Base-by-base conservation (phyloP, 2,797 vertebrate species). In the Cirrhinus mrigala region DNA sequence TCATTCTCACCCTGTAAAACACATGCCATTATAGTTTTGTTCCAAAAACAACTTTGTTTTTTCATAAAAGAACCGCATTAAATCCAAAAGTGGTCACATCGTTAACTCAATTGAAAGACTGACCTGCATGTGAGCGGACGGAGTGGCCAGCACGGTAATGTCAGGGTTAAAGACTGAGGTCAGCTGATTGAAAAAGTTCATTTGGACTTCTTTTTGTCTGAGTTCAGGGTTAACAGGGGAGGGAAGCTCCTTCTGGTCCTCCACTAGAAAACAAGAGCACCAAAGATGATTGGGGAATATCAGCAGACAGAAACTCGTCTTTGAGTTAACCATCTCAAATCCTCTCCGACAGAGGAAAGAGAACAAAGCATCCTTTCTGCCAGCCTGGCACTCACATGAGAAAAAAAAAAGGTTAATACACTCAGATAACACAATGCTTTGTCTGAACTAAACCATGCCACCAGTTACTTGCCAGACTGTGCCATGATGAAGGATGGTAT, bases 141-240 rank as follows among this genome's bases (percentile, higher is more conserved):
- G 29, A 22, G 96, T 95, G 1, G 95, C 92, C 22, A 97, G 94
- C 7, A 96, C 89, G 0, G 96, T 95, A 79, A 97, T 94, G 92
- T 98, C 96, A 29, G 98, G 98, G 92, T 99, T 99, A 91, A 99
- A 99, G 89, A 99, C 98, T 27, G 98, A 98, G 29, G 97, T 99
- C 92, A 99, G 69, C 84, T 99, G 98, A 92, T 99, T 99, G 89
- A 98, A 96, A 93, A 99, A 99, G 92, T 99, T 99, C 98, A 99
- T 98, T 90, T 99, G 98, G 18, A 99, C 98, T 94, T 99, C 98
- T 90, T 98, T 99, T 88, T 99, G 98, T 84, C 97, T 95, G 87
- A 98, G 95, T 88, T 99, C 98, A 0, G 97, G 98, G 92, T 97
- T 99, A 89, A 98, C 95, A 0, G 96, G 96, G 56, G 97, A 97